Conservation (phyloP, 2,113 vertebrate genomes). For the Dicrurus megarhynchus region DNA sequence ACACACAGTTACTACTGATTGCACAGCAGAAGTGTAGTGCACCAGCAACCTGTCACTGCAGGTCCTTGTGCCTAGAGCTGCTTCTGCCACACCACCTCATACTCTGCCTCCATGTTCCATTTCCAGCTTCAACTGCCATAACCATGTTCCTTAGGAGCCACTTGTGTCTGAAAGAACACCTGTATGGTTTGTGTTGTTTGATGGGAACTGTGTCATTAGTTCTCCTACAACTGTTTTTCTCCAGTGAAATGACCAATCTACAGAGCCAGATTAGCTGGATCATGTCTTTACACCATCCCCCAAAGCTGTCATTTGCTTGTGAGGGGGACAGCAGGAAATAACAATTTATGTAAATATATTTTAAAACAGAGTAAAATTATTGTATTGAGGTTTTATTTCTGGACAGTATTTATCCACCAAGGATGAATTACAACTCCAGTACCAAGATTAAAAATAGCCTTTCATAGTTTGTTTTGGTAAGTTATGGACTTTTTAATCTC, state of each 20-base stretch:
- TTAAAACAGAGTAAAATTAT: neutral
- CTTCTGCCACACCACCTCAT: neutral
- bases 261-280: neutral
- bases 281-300: neutral
- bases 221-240: neutral
- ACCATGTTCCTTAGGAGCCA: fast-evolving
- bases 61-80: neutral
- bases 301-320: neutral
- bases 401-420: neutral
- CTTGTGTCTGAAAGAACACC: neutral
- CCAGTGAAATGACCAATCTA: neutral
- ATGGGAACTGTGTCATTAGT: neutral
- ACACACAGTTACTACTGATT: neutral
- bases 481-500: neutral
- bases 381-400: neutral
- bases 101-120: neutral
- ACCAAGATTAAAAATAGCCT: neutral
- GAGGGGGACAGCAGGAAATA: neutral
- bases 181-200: neutral
- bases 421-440: neutral
- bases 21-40: neutral
- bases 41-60: neutral
- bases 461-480: neutral
- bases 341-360: neutral
- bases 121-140: neutral